Evolutionary conservation across 1,140 invertebrate species (phyloP), one percentile per base, ranked within the genome.

Genomic region (Phenacoccus solenopsis): DNA sequence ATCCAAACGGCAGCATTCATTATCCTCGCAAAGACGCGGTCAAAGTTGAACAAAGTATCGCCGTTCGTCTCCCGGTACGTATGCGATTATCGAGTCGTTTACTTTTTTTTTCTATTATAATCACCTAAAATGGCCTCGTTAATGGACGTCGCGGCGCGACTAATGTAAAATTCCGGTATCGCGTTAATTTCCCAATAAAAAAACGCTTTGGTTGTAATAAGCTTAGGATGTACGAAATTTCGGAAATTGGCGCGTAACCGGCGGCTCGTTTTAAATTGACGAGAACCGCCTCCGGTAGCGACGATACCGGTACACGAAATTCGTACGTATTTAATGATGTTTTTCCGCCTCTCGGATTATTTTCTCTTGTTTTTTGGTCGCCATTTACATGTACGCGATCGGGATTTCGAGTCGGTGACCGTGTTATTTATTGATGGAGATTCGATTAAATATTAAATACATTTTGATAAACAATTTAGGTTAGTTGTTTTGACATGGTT

Each of bases 1-100:
- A 16, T 13, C 70, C 27, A 21, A 35, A 67, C 30, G 32, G 32
- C 28, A 38, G 28, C 13, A 35, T 22, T 35, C 20, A 27, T 35
- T 2, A 4, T 16, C 32, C 32, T 22, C 21, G 20, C 21, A 64
- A 64, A 20, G 70, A 69, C 35, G 70, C 35, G 56, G 59, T 68
- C 30, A 69, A 78, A 78, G 22, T 73, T 74, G 2, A 77, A 72
- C 71, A 73, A 64, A 75, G 75, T 70, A 76, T 76, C 70, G 75
- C 75, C 24, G 75, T 75, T 25, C 69, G 73, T 67, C 75, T 61
- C 57, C 56, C 68, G 73, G 68, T 30, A 71, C 68, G 56, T 59
- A 64, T n/a, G 12, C 38, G n/a, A n/a, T n/a, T n/a, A n/a, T n/a
- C n/a, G n/a, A n/a, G n/a, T n/a, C n/a, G n/a, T n/a, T n/a, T n/a